Evolutionary conservation across 2,888 invertebrate genomes (phyloP).

Genomic region (Zele albiditarsus): DNA sequence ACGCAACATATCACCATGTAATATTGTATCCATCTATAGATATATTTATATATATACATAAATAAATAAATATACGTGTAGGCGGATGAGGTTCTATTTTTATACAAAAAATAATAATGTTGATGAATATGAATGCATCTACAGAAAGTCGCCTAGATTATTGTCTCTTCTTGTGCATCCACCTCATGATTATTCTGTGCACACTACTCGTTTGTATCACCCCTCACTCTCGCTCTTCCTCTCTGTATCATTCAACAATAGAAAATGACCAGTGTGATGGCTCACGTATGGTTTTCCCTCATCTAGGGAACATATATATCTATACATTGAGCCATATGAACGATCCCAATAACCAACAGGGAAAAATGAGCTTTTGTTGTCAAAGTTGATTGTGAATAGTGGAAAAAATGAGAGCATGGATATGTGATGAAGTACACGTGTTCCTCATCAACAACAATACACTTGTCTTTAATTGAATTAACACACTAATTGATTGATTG

Average conservation of each 20-base stretch:
- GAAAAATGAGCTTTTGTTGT: not conserved
- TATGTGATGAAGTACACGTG: too few relatives aligned
- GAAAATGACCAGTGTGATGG: not conserved
- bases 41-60: not conserved
- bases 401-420: not conserved
- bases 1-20: slow-evolving; percentile 7
- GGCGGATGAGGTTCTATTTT: not conserved
- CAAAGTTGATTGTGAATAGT: not conserved
- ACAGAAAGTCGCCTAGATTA: not conserved
- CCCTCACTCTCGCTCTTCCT: not conserved
- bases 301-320: not conserved
- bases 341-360: not conserved
- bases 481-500: not conserved
- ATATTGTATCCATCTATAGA: not conserved
- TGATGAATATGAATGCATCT: not conserved
- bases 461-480: too few relatives aligned
- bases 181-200: not conserved
- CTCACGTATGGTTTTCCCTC: not conserved
- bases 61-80: too few relatives aligned
- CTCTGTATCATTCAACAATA: not conserved
- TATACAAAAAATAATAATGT: not conserved
- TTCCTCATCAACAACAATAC: too few relatives aligned
- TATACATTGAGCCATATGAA: not conserved
- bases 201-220: not conserved
- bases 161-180: not conserved